These are phyloP conservation scores for Shargacucullia verbasci DNA, from an alignment of 2,888 invertebrate genomes.

Conservation along the genomic window DNA sequence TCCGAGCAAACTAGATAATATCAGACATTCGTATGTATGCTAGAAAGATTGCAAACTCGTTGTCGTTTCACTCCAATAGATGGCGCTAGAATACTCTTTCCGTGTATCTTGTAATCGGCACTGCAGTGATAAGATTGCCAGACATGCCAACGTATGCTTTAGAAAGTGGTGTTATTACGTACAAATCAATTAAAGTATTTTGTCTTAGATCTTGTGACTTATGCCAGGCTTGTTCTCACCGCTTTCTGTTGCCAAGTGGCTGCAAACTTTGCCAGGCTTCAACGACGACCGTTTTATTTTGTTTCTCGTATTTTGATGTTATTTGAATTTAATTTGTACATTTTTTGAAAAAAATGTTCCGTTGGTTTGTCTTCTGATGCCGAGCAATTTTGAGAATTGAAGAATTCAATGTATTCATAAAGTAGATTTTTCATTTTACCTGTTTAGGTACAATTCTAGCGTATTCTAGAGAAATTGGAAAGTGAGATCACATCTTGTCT, in stretches of 20 bases:
- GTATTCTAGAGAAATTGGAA: no score
- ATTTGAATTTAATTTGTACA: conserved; percentile 72
- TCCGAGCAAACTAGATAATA: no score
- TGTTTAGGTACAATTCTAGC: no score
- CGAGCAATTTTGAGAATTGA: background rate
- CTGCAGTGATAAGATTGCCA: no score
- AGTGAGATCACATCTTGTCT: no score
- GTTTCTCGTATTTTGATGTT: conserved; percentile 72
- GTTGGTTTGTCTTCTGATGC: background rate
- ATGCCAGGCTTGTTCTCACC: conserved; percentile 48
- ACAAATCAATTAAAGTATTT: background rate
- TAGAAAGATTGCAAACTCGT: no score
- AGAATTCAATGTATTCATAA: background rate
- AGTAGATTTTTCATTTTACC: background rate
- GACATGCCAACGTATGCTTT: no score
- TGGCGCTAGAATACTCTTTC: no score
- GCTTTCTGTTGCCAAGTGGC: conserved; percentile 77
- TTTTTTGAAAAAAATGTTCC: conserved; percentile 50
- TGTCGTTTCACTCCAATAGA: no score
- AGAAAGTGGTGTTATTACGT: background rate
- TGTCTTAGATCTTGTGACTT: conserved; percentile 35
- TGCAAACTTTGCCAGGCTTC: conserved; percentile 70
- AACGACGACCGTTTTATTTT: conserved; percentile 66
- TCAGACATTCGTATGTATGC: no score
- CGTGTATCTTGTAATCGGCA: no score